A percentile compares a stretch with the other conserved stretches of the same genome.
Conservation (phyloP, 2,113 vertebrate species). For the Callithrix jacchus region DNA sequence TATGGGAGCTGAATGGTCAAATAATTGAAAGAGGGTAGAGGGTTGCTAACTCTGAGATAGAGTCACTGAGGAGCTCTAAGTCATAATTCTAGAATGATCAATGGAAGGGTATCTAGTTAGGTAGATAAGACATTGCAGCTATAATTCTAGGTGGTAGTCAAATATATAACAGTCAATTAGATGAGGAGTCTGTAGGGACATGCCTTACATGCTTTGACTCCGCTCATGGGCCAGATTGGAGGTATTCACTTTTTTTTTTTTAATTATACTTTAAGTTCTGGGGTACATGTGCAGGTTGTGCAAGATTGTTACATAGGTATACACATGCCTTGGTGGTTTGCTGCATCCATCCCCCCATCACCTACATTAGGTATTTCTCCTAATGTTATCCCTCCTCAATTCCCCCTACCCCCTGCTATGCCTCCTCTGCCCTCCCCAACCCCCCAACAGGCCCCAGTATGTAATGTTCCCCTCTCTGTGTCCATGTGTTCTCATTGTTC, state of each 20-base stretch:
- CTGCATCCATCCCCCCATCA: too few species aligned
- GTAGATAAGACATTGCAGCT: background rate
- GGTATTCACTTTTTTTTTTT: background rate
- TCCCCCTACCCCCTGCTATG: too few species aligned
- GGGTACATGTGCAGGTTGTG: too few species aligned
- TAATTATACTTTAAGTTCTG: too few species aligned
- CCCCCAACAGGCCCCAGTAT: too few species aligned
- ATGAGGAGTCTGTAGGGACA: background rate
- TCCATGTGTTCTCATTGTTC: too few species aligned
- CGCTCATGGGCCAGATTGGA: background rate
- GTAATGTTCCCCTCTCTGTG: too few species aligned
- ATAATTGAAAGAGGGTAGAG: background rate
- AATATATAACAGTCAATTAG: background rate
- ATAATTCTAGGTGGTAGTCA: background rate
- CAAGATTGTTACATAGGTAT: too few species aligned
- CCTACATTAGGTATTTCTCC: too few species aligned
- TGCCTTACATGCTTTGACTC: background rate
- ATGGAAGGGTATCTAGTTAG: background rate
- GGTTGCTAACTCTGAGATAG: background rate
- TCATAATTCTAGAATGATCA: background rate
- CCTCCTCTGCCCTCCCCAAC: too few species aligned
- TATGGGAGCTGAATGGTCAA: background rate
- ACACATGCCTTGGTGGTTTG: too few species aligned
- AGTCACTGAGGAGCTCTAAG: background rate
- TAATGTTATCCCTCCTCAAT: too few species aligned